A percentile compares a stretch with the other conserved stretches of the same genome.
Evolutionary conservation across 2,888 invertebrate species (phyloP).

Genomic region (Globia sparganii): DNA sequence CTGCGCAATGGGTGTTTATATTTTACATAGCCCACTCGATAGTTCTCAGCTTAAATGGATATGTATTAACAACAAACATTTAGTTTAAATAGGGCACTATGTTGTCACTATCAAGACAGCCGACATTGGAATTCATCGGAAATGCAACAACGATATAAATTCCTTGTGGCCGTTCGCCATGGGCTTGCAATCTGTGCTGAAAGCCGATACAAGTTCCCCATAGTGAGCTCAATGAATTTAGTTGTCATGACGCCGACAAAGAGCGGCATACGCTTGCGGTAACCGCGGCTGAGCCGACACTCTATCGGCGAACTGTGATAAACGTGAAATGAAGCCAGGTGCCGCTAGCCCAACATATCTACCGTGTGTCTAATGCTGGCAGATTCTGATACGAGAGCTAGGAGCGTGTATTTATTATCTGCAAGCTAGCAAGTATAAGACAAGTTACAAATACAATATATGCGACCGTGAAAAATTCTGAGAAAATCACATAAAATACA

Average conservation of each 20-base stretch:
- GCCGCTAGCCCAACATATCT: conserved; percentile 51
- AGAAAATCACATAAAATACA: not conserved
- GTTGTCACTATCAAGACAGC: conserved; percentile 45
- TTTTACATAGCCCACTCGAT: conserved; percentile 7
- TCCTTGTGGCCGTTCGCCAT: conserved; percentile 67
- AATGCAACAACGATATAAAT: conserved; percentile 68
- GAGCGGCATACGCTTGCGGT: conserved; percentile 69
- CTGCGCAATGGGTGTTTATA: conserved; percentile 17
- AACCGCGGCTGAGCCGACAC: conserved; percentile 35
- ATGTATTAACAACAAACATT: conserved; percentile 32
- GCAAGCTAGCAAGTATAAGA: conserved; percentile 25
- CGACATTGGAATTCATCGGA: conserved; percentile 50
- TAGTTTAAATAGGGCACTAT: conserved; percentile 46
- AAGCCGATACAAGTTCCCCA: conserved; percentile 62
- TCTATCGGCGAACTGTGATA: conserved; percentile 53
- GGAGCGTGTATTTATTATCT: conserved; percentile 51
- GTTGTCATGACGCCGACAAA: conserved; percentile 78
- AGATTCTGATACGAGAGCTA: conserved; percentile 45
- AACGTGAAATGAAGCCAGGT: conserved; percentile 55
- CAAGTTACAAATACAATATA: conserved; percentile 30
- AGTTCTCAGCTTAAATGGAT: conserved; percentile 21
- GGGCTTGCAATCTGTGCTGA: conserved; percentile 61
- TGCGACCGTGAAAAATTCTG: not conserved
- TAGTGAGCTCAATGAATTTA: conserved; percentile 74
- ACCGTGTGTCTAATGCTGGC: conserved; percentile 35